Conservation (phyloP, 2,797 vertebrate genomes). For the Squalus acanthias region DNA sequence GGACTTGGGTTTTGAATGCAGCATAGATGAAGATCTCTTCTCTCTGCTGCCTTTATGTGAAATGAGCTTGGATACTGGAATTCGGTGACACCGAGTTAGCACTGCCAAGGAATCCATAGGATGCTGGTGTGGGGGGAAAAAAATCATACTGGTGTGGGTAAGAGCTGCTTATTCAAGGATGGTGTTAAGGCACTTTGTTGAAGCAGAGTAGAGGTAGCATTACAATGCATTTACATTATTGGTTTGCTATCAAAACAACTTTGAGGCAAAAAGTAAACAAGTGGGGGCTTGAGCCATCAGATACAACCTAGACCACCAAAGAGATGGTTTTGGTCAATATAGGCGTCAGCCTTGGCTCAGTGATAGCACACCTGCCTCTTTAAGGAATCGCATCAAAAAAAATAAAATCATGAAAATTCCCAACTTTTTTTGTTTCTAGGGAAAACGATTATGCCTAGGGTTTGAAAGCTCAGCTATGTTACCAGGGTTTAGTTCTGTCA, state of each 20-base stretch:
- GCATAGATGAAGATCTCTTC: not conserved
- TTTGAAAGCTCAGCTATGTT: not conserved
- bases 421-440: not conserved
- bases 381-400: not conserved
- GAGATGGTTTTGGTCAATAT: too few relatives aligned
- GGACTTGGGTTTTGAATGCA: not conserved
- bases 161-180: not conserved
- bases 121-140: not conserved
- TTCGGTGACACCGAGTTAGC: not conserved
- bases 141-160: not conserved
- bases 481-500: not conserved
- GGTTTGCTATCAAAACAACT: too few relatives aligned
- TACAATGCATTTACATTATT: not conserved
- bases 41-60: not conserved
- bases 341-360: too few relatives aligned
- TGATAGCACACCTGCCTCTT: too few relatives aligned
- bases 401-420: not conserved
- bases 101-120: not conserved
- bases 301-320: too few relatives aligned
- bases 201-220: not conserved
- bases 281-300: too few relatives aligned
- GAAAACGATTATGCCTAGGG: not conserved
- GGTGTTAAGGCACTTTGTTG: not conserved
- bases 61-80: not conserved
- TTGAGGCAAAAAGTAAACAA: too few relatives aligned